Conservation (phyloP, 2,113 vertebrate genomes). For the Speoplatyrhinus poulsoni region DNA sequence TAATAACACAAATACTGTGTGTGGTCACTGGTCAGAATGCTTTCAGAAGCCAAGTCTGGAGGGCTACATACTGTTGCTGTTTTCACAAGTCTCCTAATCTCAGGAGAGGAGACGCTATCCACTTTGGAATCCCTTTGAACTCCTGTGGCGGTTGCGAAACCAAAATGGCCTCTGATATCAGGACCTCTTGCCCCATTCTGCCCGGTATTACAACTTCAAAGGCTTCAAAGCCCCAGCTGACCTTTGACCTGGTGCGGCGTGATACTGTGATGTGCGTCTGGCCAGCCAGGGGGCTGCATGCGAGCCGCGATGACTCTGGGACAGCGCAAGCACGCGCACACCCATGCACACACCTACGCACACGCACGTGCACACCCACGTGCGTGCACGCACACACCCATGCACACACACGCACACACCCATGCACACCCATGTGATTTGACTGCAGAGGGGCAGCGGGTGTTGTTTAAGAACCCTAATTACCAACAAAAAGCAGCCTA, state of each 20-base stretch:
- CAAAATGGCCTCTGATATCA: conserved; percentile 39
- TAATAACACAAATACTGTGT: conserved; percentile 12
- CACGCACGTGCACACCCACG: background rate
- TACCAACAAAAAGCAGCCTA: conserved; percentile 34
- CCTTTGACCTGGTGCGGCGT: conserved; percentile 45
- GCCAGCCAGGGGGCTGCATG: conserved; percentile 14
- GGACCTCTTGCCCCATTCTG: conserved; percentile 36
- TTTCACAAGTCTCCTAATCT: background rate
- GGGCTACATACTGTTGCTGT: conserved; percentile 4
- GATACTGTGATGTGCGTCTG: conserved; percentile 44
- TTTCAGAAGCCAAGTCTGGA: conserved; percentile 25
- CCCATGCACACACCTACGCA: too few species aligned
- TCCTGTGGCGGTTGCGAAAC: conserved; percentile 31
- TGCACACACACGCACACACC: too few species aligned
- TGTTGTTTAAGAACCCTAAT: conserved; percentile 40
- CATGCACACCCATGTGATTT: conserved; percentile 6
- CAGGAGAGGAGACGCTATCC: conserved; percentile 6
- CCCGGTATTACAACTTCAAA: conserved; percentile 41
- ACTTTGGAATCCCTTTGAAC: conserved; percentile 53
- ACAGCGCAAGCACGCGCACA: background rate
- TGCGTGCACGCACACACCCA: too few species aligned
- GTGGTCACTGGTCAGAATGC: conserved; percentile 17
- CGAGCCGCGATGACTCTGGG: conserved; percentile 10
- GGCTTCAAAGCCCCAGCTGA: conserved; percentile 55
- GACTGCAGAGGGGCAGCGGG: conserved; percentile 31